A percentile compares a stretch with the other conserved stretches of the same genome.
Conservation (phyloP, 2,113 vertebrate species). For the Zootoca vivipara region DNA sequence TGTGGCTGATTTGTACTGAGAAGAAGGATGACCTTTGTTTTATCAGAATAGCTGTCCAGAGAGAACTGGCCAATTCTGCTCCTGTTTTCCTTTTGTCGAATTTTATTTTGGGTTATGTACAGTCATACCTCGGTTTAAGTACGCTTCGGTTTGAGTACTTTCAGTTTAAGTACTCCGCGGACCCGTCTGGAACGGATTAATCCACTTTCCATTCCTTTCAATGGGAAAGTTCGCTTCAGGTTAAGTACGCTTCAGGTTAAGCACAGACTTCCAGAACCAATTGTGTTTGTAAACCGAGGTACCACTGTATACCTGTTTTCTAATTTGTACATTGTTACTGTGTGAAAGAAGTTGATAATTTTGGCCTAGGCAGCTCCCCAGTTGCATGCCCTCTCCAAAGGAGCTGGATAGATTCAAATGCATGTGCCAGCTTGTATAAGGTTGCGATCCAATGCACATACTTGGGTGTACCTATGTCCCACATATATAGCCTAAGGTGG, state of each 20-base stretch:
- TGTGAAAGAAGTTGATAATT: not conserved
- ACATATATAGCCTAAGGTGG: not conserved
- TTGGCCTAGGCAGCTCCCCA: not conserved
- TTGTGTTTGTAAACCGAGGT: too few relatives aligned
- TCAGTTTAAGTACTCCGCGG: too few relatives aligned
- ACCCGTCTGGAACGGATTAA: too few relatives aligned
- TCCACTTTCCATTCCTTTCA: too few relatives aligned
- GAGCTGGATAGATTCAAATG: not conserved
- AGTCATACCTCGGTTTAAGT: too few relatives aligned
- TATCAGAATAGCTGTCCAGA: not conserved
- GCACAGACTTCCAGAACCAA: too few relatives aligned
- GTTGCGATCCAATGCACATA: not conserved
- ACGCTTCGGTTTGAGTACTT: too few relatives aligned
- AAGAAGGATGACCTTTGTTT: slow-evolving; percentile 9
- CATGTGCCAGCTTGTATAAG: not conserved
- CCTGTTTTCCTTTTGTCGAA: not conserved
- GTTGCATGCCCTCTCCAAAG: not conserved
- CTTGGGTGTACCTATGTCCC: not conserved
- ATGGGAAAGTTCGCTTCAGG: too few relatives aligned
- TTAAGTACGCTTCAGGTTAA: too few relatives aligned
- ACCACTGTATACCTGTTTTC: not conserved
- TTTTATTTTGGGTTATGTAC: slow-evolving; percentile 16
- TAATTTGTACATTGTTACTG: not conserved
- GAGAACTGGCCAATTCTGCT: not conserved
- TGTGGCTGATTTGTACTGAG: not conserved